These are phyloP conservation scores for Plestiodon gilberti DNA, from an alignment of 2,113 vertebrate genomes.

Conservation along the genomic window DNA sequence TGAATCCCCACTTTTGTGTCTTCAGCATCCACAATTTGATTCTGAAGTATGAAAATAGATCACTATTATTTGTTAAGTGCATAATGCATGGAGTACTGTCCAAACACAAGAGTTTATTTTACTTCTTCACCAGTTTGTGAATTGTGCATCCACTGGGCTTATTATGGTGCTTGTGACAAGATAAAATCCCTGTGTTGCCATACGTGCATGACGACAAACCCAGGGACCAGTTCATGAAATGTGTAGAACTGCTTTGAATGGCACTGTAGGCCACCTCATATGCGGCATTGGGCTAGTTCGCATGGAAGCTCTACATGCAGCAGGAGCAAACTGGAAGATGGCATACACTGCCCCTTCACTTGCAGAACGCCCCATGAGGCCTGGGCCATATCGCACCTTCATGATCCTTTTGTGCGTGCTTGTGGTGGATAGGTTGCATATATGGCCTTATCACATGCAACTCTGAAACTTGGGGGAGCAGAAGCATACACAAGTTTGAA, in stretches of 20 bases:
- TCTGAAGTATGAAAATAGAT: background rate
- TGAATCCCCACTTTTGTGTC: background rate
- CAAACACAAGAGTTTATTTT: background rate
- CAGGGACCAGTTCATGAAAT: no score
- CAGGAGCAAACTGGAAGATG: background rate
- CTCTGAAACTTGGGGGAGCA: background rate
- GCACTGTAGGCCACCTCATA: background rate
- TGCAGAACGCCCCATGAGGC: background rate
- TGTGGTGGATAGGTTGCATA: background rate
- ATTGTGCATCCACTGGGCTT: background rate
- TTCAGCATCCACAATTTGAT: background rate
- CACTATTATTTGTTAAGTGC: background rate
- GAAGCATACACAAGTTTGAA: background rate
- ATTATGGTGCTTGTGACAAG: background rate
- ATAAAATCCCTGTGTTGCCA: background rate
- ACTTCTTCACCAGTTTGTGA: background rate
- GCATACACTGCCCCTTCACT: background rate
- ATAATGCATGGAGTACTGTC: background rate
- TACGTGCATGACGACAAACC: no score
- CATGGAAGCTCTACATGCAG: background rate
- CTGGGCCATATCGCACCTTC: background rate
- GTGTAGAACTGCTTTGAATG: background rate
- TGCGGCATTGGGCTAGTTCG: constrained; percentile 4
- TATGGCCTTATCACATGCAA: no score
- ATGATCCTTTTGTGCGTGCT: background rate